A percentile compares a stretch with the other conserved stretches of the same genome.
Conservation (phyloP, 1,140 invertebrate species). For the Drosophila teissieri region DNA sequence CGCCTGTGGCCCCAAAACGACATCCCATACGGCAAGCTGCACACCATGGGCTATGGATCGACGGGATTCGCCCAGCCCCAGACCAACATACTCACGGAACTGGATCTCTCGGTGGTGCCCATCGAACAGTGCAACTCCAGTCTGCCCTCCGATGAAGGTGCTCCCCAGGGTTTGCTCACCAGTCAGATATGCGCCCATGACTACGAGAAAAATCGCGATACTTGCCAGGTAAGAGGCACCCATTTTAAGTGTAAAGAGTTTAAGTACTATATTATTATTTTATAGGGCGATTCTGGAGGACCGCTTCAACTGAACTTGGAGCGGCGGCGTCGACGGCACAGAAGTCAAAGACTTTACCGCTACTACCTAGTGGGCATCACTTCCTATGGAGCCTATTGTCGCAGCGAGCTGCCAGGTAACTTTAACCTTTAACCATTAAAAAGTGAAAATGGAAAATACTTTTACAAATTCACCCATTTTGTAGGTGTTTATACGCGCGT, state of each 20-base stretch:
- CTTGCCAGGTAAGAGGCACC: constrained; percentile 56
- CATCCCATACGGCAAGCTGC: constrained; percentile 57
- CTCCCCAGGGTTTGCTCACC: constrained; percentile 47
- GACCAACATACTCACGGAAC: constrained; percentile 63
- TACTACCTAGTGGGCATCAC: constrained; percentile 78
- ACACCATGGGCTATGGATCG: constrained; percentile 69
- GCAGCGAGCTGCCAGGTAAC: constrained; percentile 63
- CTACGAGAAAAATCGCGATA: constrained; percentile 62
- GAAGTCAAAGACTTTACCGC: constrained; percentile 31
- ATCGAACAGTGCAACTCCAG: constrained; percentile 44
- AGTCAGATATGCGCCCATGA: constrained; percentile 67
- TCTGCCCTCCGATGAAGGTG: constrained; percentile 43
- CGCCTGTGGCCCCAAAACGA: constrained; percentile 51
- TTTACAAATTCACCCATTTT: background rate
- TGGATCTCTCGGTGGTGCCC: constrained; percentile 57
- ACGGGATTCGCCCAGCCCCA: constrained; percentile 59
- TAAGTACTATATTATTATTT: background rate
- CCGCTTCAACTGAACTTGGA: constrained; percentile 65
- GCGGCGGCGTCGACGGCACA: constrained; percentile 59
- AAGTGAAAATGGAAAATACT: background rate
- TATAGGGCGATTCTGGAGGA: constrained; percentile 62
- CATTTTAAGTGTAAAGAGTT: background rate
- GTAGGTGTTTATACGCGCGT: constrained; percentile 85
- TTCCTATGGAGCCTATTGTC: constrained; percentile 78
- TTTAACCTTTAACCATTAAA: too few species aligned